phyloP scores from a whole-genome alignment of 2,888 invertebrate genomes.

The Pherbina coryleti region DNA sequence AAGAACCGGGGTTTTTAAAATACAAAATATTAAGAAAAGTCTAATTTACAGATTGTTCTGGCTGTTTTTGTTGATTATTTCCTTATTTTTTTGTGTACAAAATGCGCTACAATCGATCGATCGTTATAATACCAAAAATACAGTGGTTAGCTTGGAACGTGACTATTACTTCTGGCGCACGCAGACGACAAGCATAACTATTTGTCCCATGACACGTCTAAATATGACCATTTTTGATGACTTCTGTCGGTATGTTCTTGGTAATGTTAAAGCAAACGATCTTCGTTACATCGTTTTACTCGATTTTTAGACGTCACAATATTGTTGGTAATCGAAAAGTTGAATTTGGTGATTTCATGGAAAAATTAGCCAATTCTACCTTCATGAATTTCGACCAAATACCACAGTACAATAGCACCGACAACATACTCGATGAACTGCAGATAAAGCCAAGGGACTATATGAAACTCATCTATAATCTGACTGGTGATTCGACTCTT shows the following conservation, averaged over 20 bases:
- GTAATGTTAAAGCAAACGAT: neutral
- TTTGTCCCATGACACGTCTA: constrained; percentile 66
- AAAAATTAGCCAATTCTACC: constrained; percentile 67
- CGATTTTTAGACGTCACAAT: constrained; percentile 35
- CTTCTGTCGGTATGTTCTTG: constrained; percentile 57
- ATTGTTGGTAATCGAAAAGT: constrained; percentile 40
- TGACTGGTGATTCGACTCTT: constrained; percentile 59
- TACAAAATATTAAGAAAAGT: neutral
- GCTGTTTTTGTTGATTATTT: constrained; percentile 57
- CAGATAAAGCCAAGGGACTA: constrained; percentile 61
- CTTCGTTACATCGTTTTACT: too few relatives aligned
- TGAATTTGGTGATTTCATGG: constrained; percentile 59
- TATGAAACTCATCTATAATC: constrained; percentile 66
- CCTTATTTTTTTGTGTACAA: constrained; percentile 58
- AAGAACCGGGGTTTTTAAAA: neutral
- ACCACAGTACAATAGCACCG: constrained; percentile 46
- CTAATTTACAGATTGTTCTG: constrained; percentile 55
- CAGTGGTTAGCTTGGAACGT: constrained; percentile 65
- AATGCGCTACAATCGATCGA: constrained; percentile 63
- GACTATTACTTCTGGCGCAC: constrained; percentile 68
- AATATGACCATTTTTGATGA: constrained; percentile 53
- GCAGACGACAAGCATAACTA: constrained; percentile 63
- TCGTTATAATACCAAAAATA: constrained; percentile 64
- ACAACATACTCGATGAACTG: constrained; percentile 54
- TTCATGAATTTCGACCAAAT: constrained; percentile 66